Percentiles rank a stretch among this genome's conserved stretches.
Conservation (phyloP, 2,888 invertebrate genomes). For the Carcina quercana region DNA sequence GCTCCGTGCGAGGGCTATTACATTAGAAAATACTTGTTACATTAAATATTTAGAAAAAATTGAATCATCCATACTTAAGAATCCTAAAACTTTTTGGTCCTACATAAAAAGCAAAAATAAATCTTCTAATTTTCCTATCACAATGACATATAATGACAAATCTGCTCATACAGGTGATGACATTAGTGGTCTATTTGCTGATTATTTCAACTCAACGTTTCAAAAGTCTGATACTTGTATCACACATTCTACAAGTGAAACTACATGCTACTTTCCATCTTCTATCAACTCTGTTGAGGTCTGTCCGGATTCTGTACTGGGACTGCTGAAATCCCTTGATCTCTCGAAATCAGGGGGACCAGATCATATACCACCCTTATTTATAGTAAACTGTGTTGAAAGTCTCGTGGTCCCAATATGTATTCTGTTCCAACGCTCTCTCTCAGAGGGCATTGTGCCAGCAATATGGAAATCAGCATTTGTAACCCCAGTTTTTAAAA, state of each 20-base stretch:
- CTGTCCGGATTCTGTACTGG: background rate
- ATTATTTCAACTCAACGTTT: slow-evolving; percentile 9
- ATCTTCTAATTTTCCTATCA: slow-evolving; percentile 11
- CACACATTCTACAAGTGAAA: no score
- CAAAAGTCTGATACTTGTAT: background rate
- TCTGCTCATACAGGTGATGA: slow-evolving; percentile 10
- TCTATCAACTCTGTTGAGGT: background rate
- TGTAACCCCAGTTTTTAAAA: background rate
- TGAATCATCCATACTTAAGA: slow-evolving; percentile 10
- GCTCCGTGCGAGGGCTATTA: slow-evolving; percentile 10
- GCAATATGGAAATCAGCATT: slow-evolving; percentile 1
- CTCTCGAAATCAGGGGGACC: slow-evolving; percentile 1
- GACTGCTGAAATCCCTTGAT: slow-evolving; percentile 1
- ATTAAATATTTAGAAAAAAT: slow-evolving; percentile 7
- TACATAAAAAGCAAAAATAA: slow-evolving; percentile 14
- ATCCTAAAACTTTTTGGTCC: no score
- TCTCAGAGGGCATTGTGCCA: background rate
- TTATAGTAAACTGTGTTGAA: background rate
- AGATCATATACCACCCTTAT: background rate
- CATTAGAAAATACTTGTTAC: slow-evolving; percentile 11
- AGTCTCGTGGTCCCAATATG: background rate
- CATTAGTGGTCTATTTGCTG: slow-evolving; percentile 15
- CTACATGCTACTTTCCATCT: no score
- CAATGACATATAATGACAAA: slow-evolving; percentile 7
- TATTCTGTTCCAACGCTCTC: background rate